A percentile compares a stretch with the other conserved stretches of the same genome.
Conservation (phyloP, 1,140 invertebrate genomes). For the Drosophila mauritiana region DNA sequence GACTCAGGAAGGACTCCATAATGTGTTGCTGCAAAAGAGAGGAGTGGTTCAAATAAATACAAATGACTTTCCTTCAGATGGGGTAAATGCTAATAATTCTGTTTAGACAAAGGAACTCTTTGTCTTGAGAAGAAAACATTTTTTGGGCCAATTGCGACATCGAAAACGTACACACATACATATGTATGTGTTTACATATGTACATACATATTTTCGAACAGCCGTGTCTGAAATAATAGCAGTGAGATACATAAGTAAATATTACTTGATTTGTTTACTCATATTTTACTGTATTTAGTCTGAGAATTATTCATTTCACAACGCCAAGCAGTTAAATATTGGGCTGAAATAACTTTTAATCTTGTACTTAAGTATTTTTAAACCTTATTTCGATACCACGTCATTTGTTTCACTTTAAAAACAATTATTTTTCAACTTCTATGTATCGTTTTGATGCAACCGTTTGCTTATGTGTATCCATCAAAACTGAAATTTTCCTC, state of each 20-base stretch:
- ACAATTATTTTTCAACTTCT: no score
- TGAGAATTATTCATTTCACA: no score
- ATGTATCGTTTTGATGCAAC: background rate
- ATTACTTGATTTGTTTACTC: background rate
- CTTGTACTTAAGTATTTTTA: background rate
- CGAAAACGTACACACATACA: slow-evolving; percentile 3
- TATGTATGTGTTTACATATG: background rate
- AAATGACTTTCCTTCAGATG: background rate
- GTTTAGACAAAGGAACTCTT: slow-evolving; percentile 23
- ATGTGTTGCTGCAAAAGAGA: slow-evolving; percentile 2
- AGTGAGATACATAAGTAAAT: background rate
- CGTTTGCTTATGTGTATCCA: slow-evolving; percentile 22
- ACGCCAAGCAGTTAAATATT: no score
- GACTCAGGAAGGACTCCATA: slow-evolving; percentile 88
- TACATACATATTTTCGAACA: slow-evolving; percentile 17
- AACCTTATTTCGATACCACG: background rate
- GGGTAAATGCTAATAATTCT: background rate
- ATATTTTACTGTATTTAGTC: background rate
- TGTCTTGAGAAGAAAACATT: slow-evolving; percentile 1
- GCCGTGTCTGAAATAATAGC: slow-evolving; percentile 23
- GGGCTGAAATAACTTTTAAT: no score
- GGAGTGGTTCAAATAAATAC: background rate
- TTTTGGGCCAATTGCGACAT: slow-evolving; percentile 62
- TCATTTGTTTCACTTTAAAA: no score
- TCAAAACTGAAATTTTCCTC: slow-evolving; percentile 17